Percentiles rank a stretch among this genome's conserved stretches.
Conservation (phyloP, 2,113 vertebrate species). For the Agelaius phoeniceus region DNA sequence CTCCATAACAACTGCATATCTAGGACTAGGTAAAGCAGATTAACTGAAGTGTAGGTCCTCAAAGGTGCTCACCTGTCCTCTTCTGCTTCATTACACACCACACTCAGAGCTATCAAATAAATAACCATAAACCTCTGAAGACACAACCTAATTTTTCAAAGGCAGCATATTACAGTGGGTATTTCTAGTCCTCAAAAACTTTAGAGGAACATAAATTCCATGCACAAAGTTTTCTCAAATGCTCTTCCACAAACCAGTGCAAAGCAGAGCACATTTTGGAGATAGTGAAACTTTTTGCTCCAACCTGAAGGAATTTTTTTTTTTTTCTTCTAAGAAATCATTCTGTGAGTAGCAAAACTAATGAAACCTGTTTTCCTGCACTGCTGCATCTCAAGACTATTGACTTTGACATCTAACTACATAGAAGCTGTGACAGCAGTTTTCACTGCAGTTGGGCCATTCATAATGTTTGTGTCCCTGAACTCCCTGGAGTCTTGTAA, state of each 20-base stretch:
- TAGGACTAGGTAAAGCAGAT: background rate
- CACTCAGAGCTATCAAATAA: background rate
- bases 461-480: background rate
- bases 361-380: background rate
- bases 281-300: background rate
- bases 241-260: background rate
- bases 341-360: background rate
- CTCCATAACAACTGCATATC: background rate
- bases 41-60: background rate
- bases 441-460: background rate
- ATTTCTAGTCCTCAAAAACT: background rate
- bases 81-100: background rate
- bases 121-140: background rate
- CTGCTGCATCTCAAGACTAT: background rate
- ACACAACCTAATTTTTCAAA: background rate
- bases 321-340: background rate
- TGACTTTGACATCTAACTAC: slow-evolving; percentile 9
- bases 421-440: background rate
- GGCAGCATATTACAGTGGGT: background rate
- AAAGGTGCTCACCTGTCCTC: background rate
- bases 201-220: background rate
- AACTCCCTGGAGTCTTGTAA: background rate
- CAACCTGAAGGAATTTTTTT: background rate
- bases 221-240: background rate
- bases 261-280: background rate